phyloP scores from a whole-genome alignment of 1,140 invertebrate genomes.

The Calephelis virginiensis region DNA sequence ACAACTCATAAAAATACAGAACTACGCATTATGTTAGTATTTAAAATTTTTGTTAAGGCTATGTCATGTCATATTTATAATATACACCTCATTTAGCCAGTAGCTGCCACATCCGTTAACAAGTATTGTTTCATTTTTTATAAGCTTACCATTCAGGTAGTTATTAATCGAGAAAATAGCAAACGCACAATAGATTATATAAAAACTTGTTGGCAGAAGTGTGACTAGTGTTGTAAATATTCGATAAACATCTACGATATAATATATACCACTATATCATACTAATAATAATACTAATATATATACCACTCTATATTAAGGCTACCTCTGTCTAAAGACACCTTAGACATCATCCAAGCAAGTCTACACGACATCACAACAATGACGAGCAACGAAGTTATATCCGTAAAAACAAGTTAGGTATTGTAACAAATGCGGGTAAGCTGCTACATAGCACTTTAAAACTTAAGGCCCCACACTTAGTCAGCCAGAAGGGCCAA shows the following conservation, averaged over 20 bases:
- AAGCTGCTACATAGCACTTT: too few relatives aligned
- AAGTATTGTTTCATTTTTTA: conserved; percentile 57
- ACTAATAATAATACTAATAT: too few relatives aligned
- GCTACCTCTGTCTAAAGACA: too few relatives aligned
- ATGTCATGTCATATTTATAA: conserved; percentile 8
- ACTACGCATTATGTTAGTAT: background rate
- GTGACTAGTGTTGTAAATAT: conserved; percentile 8
- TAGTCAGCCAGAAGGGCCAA: too few relatives aligned
- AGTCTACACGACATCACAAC: too few relatives aligned
- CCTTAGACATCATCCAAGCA: too few relatives aligned
- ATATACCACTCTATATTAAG: too few relatives aligned
- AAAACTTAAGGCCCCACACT: too few relatives aligned
- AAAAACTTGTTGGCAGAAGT: conserved; percentile 25
- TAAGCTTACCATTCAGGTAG: conserved; percentile 42
- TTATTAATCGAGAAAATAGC: conserved; percentile 48
- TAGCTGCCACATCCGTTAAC: conserved; percentile 44
- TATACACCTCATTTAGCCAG: conserved; percentile 29
- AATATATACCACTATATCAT: too few relatives aligned
- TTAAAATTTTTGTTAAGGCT: background rate
- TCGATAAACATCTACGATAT: background rate
- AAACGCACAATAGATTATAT: conserved; percentile 45
- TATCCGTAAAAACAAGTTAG: too few relatives aligned
- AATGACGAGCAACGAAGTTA: too few relatives aligned
- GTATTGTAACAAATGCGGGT: too few relatives aligned
- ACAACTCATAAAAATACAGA: background rate